phyloP scores from a whole-genome alignment of 2,888 invertebrate genomes.

The Spialia ferax region DNA sequence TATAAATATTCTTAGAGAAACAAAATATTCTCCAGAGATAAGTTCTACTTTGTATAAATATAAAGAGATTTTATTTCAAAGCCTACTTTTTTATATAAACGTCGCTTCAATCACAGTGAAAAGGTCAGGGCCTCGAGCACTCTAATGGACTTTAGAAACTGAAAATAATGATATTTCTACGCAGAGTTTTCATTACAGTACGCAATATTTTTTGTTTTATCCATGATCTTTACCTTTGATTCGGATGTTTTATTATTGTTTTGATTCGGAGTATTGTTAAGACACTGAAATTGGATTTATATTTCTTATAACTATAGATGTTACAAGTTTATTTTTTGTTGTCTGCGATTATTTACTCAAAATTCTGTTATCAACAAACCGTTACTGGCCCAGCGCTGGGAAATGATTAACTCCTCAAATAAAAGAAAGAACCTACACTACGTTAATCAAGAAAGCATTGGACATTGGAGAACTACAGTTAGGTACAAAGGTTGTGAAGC shows the following conservation, averaged over 20 bases:
- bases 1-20: neutral
- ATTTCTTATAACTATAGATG: no score
- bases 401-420: no score
- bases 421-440: no score
- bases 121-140: constrained; percentile 22
- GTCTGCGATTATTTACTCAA: no score
- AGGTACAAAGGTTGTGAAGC: neutral
- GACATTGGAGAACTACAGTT: neutral
- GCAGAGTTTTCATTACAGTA: neutral
- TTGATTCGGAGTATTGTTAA: no score
- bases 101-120: constrained; percentile 12
- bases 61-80: neutral
- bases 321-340: no score
- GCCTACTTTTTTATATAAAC: constrained; percentile 1
- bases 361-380: no score
- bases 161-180: constrained; percentile 10
- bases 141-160: constrained; percentile 13
- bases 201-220: neutral
- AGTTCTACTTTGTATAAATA: neutral
- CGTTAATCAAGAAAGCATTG: no score
- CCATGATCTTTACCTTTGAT: neutral
- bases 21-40: neutral
- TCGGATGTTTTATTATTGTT: no score
- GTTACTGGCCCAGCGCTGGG: no score
- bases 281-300: no score